Conservation (phyloP, 2,797 vertebrate genomes). For the Podarcis lilfordi region DNA sequence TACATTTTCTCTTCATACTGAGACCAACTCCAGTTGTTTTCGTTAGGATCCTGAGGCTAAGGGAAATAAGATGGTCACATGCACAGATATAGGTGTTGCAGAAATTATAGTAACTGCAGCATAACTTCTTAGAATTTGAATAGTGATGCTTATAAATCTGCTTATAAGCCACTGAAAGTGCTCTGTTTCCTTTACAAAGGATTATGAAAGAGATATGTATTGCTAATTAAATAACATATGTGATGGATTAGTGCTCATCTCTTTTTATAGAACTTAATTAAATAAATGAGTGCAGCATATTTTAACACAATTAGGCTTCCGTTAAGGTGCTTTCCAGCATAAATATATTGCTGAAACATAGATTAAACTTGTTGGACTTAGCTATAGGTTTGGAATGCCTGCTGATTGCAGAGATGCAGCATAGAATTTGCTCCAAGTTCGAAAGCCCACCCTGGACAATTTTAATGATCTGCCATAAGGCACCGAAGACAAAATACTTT, state of each 20-base stretch:
- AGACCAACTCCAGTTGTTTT: slow-evolving; percentile 22
- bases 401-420: not conserved
- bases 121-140: slow-evolving; percentile 55
- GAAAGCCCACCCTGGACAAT: slow-evolving; percentile 49
- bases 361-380: slow-evolving; percentile 47
- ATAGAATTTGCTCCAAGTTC: slow-evolving; percentile 29
- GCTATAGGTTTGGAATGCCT: not conserved
- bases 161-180: slow-evolving; percentile 63
- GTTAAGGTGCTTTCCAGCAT: slow-evolving; percentile 46
- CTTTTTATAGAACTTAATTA: slow-evolving; percentile 71
- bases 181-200: slow-evolving; percentile 63
- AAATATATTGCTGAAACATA: slow-evolving; percentile 47
- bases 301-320: slow-evolving; percentile 56
- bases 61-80: not conserved
- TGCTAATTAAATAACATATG: slow-evolving; percentile 73
- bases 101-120: slow-evolving; percentile 36
- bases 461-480: slow-evolving; percentile 51
- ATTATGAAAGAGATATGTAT: slow-evolving; percentile 70
- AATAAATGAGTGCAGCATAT: slow-evolving; percentile 67
- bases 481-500: slow-evolving; percentile 19
- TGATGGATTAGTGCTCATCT: slow-evolving; percentile 70
- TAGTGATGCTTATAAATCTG: slow-evolving; percentile 65
- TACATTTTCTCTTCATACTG: not conserved
- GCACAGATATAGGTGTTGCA: not conserved
- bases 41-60: fast-evolving